Base-by-base conservation (phyloP, 1,140 invertebrate genomes). In the Eueides isabella region DNA sequence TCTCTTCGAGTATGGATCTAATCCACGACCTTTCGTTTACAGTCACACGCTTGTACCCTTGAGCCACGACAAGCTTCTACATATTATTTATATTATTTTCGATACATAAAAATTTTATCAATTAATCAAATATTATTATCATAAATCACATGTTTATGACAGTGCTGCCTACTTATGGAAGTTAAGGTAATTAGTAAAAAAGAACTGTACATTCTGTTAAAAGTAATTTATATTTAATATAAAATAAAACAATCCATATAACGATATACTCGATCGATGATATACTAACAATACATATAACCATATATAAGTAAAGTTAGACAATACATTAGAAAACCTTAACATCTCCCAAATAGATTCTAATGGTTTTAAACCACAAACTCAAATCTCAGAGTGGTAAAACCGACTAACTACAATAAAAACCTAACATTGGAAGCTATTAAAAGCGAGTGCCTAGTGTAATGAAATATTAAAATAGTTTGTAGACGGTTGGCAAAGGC, bases 401-500 rank as follows among this genome's bases (percentile, higher is more conserved):
- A 78, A 77, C 71, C 75, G 69, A 77, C 71, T 81, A 81, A 82
- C 77, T 86, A 81, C 78, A 81, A 86, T 82, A 85, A 86, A 86
- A 85, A 81, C 77, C 68, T 81, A 74, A 76, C 74, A 83, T 81
- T 75, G 74, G 78, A 82, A 88, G 77, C 85, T 85, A 88, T 87
- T 85, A 87, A 77, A 82, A 71, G 61, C 68, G 80, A 83, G 81
- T 83, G 77, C 78, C 80, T 80, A 81, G 81, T 82, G 79, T 83
- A 86, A 88, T 86, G 72, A 82, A 88, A 85, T 88, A 88, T 88
- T 85, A 88, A 88, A 86, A 86, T 83, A 84, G 82, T 83, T 82
- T 67, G 82, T 77, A 72, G 71, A 75, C 74, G 62, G 70, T 65
- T 61, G 61, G 29, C 72, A 72, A 69, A 72, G 63, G 62, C 72